Evolutionary conservation across 2,797 vertebrate genomes (phyloP), one percentile per base, ranked within the genome.

Genomic region (Hypotaenidia okinawae): DNA sequence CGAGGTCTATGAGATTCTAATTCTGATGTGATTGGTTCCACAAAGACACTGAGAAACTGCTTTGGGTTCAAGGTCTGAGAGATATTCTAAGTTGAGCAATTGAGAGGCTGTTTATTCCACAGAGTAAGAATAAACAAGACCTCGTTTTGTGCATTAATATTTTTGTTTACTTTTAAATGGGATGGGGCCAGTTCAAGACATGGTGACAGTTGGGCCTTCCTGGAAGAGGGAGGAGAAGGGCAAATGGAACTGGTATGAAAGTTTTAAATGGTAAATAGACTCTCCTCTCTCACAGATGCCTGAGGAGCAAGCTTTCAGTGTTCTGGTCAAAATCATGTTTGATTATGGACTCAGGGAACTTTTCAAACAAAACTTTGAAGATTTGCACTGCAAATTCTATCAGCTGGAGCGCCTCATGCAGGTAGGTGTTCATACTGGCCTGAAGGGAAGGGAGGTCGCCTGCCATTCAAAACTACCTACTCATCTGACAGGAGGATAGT

Each of bases 291-390:
- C 54, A 75, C 96, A 99, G 99, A 99, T 99, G 99, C 99, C 99
- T 41, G 99, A 99, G 97, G 99, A 99, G 95, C 99, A 99, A 97
- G 99, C 99, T 12, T 99, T 99, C 97, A 99, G 99, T 81, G 99
- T 99, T 94, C 98, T 99, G 97, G 99, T 99, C 92, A 99, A 99
- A 98, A 99, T 99, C 98, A 99, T 99, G 99, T 99, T 99, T 97
- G 99, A 99, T 95, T 99, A 99, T 21, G 99, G 99, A 95, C 99
- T 99, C 98, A 98, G 99, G 98, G 99, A 99, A 97, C 99, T 99
- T 97, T 99, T 99, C 98, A 99, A 99, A 97, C 99, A 99, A 97
- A 99, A 99, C 96, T 99, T 99, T 98, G 99, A 99, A 98, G 99
- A 99, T 98, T 98, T 99, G 93, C 99, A 99, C 97, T 99, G 99